Evolutionary conservation across 2,797 vertebrate species (phyloP), one percentile per base, ranked within the genome.

Genomic region (Eulemur albifrons): DNA sequence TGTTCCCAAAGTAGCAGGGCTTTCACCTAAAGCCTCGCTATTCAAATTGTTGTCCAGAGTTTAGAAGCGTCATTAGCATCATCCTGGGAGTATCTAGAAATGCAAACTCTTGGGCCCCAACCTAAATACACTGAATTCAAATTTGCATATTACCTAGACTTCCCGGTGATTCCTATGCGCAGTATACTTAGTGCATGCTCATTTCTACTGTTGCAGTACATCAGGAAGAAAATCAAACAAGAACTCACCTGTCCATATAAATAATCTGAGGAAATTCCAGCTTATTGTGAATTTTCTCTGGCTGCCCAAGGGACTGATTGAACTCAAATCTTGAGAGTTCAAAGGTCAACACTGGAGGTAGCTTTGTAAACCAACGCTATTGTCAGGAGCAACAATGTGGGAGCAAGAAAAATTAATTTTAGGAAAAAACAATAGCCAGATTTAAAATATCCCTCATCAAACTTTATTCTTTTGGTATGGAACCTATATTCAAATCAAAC

Each of bases 201-300:
- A 76, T 35, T 43, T 82, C 52, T 63, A 57, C 30, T 75, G 52
- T 21, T 85, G 23, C 9, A 80, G 17, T 0, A 79, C 17, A 54
- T 54, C 32, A 91, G 17, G 43, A 93, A 76, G 43, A 82, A 32
- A 95, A 59, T 27, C 72, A 52, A 48, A 32, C 35, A 77, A 82
- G 45, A 83, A 95, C 99, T 99, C 98, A 99, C 99, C 99, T 99
- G 99, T 99, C 99, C 99, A 99, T 99, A 88, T 99, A 99, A 88
- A 99, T 98, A 75, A 99, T 99, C 96, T 99, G 99, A 61, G 99
- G 99, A 97, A 99, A 99, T 97, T 99, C 99, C 92, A 99, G 98
- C 96, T 99, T 99, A 98, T 99, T 99, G 98, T 99, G 99, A 96
- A 99, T 99, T 98, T 99, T 99, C 98, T 99, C 99, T 0, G 99